Base-by-base conservation (phyloP, 2,888 invertebrate species). In the Polyploca ridens region DNA sequence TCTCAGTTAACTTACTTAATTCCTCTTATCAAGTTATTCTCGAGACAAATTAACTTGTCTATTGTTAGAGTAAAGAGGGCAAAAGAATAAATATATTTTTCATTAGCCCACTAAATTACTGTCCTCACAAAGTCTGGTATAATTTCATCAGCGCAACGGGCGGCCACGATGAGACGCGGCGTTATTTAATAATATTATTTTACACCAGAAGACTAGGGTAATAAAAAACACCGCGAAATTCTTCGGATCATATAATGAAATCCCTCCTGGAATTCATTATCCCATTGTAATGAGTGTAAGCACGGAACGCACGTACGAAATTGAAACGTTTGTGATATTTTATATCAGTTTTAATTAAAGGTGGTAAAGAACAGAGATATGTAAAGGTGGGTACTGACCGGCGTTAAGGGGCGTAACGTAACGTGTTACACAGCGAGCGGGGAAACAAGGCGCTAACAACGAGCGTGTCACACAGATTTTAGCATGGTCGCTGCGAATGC, bases 241-340 rank as follows among this genome's bases (percentile, higher is more conserved):
- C 54, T 19, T 54, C 54, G 19, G 19, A 54, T 54, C 7, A 0
- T 10, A 54, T 54, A 54, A 49, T 49, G n/a, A 2, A 54, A n/a
- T 7, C 46, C 10, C 16, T 16, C 19, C 19, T 19, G 19, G 54
- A 10, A 19, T 19, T 54, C 16, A 54, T 54, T 54, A 16, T 54
- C 54, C 54, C 54, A 10, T 16, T 7, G 19, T 54, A 10, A 54
- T 54, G 54, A 54, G 19, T 19, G 19, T 8, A 19, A 19, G n/a
- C 54, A 54, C 54, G 54, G 19, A 54, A 54, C 54, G 54, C 54
- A 19, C 54, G 19, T 8, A 19, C 19, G 10, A 54, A 54, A 54
- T 54, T 54, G 19, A 54, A 54, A 16, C 54, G 19, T 54, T 54
- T 54, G 19, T 54, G 54, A 54, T 54, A 54, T 54, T 54, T 54